Evolutionary conservation across 2,888 invertebrate genomes (phyloP), one percentile per base, ranked within the genome.

Genomic region (Lissonota sp.): DNA sequence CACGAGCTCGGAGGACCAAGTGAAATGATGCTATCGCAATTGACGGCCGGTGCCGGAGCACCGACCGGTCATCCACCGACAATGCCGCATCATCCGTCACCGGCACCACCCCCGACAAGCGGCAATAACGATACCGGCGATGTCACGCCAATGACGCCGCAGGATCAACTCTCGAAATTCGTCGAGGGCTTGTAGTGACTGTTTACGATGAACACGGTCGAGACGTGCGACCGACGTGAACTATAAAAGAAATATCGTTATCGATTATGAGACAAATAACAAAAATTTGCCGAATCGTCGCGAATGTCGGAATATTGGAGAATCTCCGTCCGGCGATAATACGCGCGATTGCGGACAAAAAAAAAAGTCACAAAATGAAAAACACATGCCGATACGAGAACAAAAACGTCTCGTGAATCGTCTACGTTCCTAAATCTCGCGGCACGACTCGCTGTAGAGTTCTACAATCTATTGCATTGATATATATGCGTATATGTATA

Each of bases 131-230:
- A 95, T 82, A 93, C 94, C 84, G 93, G 96, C 90, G 96, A 95
- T 93, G 95, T 95, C 92, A 95, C 95, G 87, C 95, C 96, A 81
- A 95, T 98, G 95, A 97, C 97, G 88, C 97, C 97, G 91, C 97
- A 97, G 94, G 98, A 99, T 95, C 98, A 98, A 94, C 95, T 99
- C 92, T 97, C 97, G 89, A 98, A 98, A 94, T 98, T 97, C 94
- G 98, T 98, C 92, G 98, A 98, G 94, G 97, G 97, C 94, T 97
- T 97, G 95, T 97, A 97, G 97, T 97, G 95, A 92, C 90, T 90
- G 89, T 90, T 92, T 83, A 93, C 93, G 91, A 55, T 82, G 72
- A 80, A 79, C 74, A 75, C 85, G 80, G 82, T 84, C 76, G 72
- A 72, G 82, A 79, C 58, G 80, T 81, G 80, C 80, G 83, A 82